Percentiles rank a stretch among this genome's conserved stretches.
phyloP scores from a whole-genome alignment of 2,113 vertebrate genomes.

The Paradoxurus hermaphroditus region DNA sequence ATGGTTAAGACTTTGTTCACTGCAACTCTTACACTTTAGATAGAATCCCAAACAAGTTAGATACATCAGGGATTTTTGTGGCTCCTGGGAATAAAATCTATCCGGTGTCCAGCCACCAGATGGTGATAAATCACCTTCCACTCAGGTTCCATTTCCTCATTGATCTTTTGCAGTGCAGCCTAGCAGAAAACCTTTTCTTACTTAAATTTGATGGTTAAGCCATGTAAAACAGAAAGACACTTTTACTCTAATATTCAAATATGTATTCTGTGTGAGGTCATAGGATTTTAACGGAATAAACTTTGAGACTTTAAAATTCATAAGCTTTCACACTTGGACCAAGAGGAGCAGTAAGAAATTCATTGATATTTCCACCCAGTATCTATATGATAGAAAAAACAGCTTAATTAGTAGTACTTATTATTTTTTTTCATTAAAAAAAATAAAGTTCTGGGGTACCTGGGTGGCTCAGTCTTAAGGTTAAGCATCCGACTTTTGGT shows the following conservation, averaged over 20 bases:
- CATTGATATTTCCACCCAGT: background rate
- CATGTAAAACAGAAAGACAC: background rate
- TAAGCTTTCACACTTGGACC: background rate
- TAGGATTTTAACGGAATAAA: background rate
- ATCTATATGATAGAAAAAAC: background rate
- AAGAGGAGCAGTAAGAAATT: background rate
- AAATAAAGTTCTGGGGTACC: background rate
- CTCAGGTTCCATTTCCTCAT: background rate
- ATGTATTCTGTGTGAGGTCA: background rate
- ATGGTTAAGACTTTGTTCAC: background rate
- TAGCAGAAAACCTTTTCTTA: background rate
- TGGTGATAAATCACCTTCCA: conserved; percentile 9
- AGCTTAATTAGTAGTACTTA: background rate
- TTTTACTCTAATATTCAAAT: background rate
- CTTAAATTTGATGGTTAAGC: background rate
- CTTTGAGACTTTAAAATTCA: background rate
- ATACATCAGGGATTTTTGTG: background rate
- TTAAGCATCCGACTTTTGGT: too few relatives aligned
- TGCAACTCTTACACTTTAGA: background rate
- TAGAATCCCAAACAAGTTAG: background rate
- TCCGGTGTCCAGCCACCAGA: conserved; percentile 1
- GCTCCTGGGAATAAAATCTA: background rate
- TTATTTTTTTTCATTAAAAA: background rate
- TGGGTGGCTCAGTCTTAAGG: too few relatives aligned
- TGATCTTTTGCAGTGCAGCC: background rate